Percentiles rank a stretch among this genome's conserved stretches.
These are phyloP conservation scores for Elegia similella DNA, from an alignment of 2,888 invertebrate species.

Conservation along the genomic window DNA sequence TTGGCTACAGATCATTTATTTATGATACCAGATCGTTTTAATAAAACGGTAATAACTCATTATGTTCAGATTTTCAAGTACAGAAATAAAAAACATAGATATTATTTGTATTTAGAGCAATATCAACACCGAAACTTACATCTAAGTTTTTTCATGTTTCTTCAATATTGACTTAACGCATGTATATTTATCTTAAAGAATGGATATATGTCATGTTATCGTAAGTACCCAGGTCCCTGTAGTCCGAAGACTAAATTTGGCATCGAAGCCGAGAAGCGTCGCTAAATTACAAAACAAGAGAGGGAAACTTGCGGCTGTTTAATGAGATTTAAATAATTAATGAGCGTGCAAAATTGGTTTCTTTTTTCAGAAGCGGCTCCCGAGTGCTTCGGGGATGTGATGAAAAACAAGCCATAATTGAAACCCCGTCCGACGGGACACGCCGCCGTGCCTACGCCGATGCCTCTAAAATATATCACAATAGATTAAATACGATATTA, in stretches of 20 bases:
- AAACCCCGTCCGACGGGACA: slow-evolving; percentile 54
- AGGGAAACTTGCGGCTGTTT: slow-evolving; percentile 74
- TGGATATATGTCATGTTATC: slow-evolving; percentile 21
- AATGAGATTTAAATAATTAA: slow-evolving; percentile 83
- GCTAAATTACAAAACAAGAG: slow-evolving; percentile 65
- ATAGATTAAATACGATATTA: slow-evolving; percentile 36
- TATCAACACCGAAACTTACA: too few relatives aligned
- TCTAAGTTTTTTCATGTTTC: too few relatives aligned
- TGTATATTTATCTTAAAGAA: too few relatives aligned
- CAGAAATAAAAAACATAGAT: too few relatives aligned
- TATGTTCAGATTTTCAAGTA: too few relatives aligned
- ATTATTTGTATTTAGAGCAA: too few relatives aligned
- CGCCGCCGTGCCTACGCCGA: slow-evolving; percentile 37
- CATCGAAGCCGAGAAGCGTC: slow-evolving; percentile 45
- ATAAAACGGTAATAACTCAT: too few relatives aligned
- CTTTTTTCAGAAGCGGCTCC: slow-evolving; percentile 64
- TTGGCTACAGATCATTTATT: not conserved
- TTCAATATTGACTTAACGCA: too few relatives aligned
- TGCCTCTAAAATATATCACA: slow-evolving; percentile 28
- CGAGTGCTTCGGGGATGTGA: slow-evolving; percentile 57
- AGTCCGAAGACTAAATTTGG: slow-evolving; percentile 59
- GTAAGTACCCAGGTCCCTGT: slow-evolving; percentile 34
- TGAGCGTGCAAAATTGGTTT: slow-evolving; percentile 80
- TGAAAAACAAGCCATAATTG: slow-evolving; percentile 73
- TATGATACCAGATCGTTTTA: too few relatives aligned